These are phyloP conservation scores for Fregata magnificens DNA, from an alignment of 2,113 vertebrate genomes.

Conservation along the genomic window DNA sequence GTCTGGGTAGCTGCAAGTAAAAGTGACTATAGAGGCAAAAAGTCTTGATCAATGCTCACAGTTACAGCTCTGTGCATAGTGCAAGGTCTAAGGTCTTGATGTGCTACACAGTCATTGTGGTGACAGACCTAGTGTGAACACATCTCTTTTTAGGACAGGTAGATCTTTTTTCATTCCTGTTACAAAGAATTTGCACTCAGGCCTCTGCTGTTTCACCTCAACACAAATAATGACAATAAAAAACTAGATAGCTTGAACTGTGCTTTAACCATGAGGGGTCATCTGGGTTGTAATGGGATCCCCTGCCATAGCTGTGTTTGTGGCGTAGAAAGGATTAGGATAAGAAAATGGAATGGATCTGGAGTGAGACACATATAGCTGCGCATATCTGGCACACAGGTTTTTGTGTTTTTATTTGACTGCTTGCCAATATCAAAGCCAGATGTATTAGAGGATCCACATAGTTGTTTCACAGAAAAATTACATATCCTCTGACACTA, in stretches of 20 bases:
- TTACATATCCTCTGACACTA: constrained; percentile 12
- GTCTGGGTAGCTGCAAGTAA: not conserved
- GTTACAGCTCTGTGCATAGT: not conserved
- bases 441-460: constrained; percentile 33
- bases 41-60: not conserved
- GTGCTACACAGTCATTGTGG: not conserved
- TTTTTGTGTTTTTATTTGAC: constrained; percentile 7
- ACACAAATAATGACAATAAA: not conserved
- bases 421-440: constrained; percentile 41
- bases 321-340: not conserved
- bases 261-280: not conserved
- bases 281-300: constrained; percentile 4
- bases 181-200: not conserved
- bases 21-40: not conserved
- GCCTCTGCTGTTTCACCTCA: not conserved
- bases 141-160: not conserved
- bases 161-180: not conserved
- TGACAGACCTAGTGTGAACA: not conserved
- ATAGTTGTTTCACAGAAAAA: constrained; percentile 34
- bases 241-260: not conserved
- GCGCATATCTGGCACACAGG: not conserved
- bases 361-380: constrained; percentile 3
- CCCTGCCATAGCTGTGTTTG: not conserved
- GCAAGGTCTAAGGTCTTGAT: not conserved
- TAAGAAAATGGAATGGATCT: not conserved